A percentile compares a stretch with the other conserved stretches of the same genome.
Evolutionary conservation across 2,113 vertebrate species (phyloP).

Genomic region (Gasterosteus nipponicus): DNA sequence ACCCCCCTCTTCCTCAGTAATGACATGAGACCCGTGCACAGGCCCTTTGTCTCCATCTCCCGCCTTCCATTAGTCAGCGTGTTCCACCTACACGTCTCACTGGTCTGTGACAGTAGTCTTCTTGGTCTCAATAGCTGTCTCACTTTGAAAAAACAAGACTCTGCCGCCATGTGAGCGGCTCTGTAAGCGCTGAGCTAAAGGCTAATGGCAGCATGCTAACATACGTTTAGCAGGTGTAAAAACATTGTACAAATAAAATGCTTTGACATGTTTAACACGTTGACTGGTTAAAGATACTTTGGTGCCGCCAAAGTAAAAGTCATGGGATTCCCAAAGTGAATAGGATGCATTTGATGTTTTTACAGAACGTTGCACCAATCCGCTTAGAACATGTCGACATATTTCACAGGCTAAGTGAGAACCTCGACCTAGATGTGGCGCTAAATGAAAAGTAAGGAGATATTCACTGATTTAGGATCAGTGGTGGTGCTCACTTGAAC

Average conservation of each 20-base stretch:
- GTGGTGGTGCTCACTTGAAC: neutral
- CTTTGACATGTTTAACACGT: neutral
- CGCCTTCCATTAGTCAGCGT: constrained; percentile 60
- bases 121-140: constrained; percentile 11
- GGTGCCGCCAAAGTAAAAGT: neutral
- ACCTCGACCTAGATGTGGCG: neutral
- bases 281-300: neutral
- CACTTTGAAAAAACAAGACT: neutral
- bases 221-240: neutral
- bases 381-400: neutral
- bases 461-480: neutral
- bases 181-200: constrained; percentile 1
- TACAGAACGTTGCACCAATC: neutral
- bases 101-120: constrained; percentile 42
- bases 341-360: neutral
- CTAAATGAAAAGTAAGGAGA: neutral
- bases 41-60: constrained; percentile 61
- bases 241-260: neutral
- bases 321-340: neutral
- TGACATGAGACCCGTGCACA: constrained; percentile 56
- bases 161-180: constrained; percentile 1
- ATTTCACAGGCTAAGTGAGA: neutral
- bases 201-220: neutral
- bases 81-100: constrained; percentile 42
- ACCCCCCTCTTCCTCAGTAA: constrained; percentile 58